These are phyloP conservation scores for Rhaphigaster nebulosa DNA, from an alignment of 2,888 invertebrate species.

Conservation along the genomic window DNA sequence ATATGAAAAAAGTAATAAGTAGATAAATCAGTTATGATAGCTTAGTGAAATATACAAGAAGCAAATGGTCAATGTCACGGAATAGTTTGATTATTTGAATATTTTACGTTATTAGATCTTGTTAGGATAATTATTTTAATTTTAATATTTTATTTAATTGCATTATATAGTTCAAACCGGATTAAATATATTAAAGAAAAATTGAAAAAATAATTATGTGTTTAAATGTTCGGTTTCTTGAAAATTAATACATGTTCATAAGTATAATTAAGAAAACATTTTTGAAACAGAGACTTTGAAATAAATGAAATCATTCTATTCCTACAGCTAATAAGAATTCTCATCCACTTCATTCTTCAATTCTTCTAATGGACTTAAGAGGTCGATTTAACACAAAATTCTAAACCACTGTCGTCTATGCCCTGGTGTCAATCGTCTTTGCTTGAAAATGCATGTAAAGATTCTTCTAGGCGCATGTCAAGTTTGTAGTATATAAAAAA, in stretches of 20 bases:
- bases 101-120: too few species aligned
- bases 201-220: not conserved
- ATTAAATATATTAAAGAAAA: too few species aligned
- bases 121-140: too few species aligned
- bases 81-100: too few species aligned
- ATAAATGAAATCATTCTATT: constrained; percentile 36
- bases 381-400: not conserved
- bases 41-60: not conserved
- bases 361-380: not conserved
- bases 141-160: too few species aligned
- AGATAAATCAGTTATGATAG: not conserved
- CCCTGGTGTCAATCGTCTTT: constrained; percentile 9
- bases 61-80: too few species aligned
- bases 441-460: not conserved
- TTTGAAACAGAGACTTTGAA: too few species aligned
- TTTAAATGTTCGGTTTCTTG: not conserved
- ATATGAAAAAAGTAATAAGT: not conserved
- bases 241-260: not conserved
- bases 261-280: too few species aligned
- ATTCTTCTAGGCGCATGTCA: not conserved
- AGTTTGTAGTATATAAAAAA: not conserved
- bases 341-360: not conserved
- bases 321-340: not conserved
- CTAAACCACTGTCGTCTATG: not conserved
- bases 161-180: too few species aligned